Conservation (phyloP, 2,797 vertebrate species). For the Scolopax bukidnonensis region DNA sequence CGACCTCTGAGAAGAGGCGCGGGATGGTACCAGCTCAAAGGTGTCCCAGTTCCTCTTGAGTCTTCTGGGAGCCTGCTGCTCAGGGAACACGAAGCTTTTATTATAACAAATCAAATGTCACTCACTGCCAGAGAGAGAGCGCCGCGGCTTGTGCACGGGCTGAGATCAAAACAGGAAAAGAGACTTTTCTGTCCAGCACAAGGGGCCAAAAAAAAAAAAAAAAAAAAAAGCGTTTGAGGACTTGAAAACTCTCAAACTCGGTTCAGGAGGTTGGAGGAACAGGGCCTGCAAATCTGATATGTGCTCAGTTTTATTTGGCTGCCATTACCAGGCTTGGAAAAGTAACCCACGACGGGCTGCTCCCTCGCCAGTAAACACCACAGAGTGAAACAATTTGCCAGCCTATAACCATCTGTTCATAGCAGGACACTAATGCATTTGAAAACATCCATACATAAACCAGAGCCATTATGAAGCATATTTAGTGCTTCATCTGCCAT, state of each 20-base stretch:
- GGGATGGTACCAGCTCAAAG: background rate
- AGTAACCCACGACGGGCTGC: background rate
- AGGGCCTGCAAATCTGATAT: background rate
- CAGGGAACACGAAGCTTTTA: background rate
- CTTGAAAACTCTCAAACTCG: background rate
- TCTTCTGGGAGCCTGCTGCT: background rate
- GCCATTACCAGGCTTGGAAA: background rate
- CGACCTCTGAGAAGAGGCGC: background rate
- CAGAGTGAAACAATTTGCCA: background rate
- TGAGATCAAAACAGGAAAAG: background rate
- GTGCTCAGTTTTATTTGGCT: background rate
- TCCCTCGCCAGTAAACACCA: background rate
- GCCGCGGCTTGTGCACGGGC: fast-evolving
- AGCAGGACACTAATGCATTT: slow-evolving; percentile 26
- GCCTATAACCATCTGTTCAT: slow-evolving; percentile 51
- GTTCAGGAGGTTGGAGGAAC: background rate
- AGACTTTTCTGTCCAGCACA: background rate
- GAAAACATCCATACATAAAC: slow-evolving; percentile 34
- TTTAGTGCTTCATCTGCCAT: slow-evolving; percentile 53
- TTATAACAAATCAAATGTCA: background rate
- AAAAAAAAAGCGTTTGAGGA: background rate
- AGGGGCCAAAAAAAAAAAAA: background rate
- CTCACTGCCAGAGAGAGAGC: background rate
- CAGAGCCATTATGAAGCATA: slow-evolving; percentile 41
- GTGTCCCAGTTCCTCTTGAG: background rate